Percentiles rank a stretch among this genome's conserved stretches.
phyloP scores from a whole-genome alignment of 2,888 invertebrate species.

The Yponomeuta evonymella region DNA sequence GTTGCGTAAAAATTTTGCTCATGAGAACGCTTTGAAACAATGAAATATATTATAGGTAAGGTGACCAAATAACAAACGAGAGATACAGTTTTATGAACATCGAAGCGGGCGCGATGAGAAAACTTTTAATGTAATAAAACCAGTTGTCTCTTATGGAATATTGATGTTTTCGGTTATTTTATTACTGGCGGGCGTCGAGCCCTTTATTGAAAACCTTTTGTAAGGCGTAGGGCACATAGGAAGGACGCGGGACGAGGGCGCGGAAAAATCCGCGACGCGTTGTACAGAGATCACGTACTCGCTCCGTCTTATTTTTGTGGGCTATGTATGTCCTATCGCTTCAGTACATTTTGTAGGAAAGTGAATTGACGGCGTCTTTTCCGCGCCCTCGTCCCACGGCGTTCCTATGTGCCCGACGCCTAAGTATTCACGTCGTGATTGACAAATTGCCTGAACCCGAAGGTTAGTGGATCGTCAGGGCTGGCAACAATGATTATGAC shows the following conservation, averaged over 20 bases:
- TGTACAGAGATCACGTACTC: no score
- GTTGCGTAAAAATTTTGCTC: not conserved
- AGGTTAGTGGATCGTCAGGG: conserved; percentile 43
- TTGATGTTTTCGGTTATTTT: conserved; percentile 32
- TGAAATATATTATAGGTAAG: not conserved
- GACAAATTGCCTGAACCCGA: conserved; percentile 63
- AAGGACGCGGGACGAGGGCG: no score
- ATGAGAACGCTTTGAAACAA: not conserved
- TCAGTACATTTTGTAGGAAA: no score
- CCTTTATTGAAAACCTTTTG: conserved; percentile 51
- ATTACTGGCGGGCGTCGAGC: conserved; percentile 24
- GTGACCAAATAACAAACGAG: not conserved
- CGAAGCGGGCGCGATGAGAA: not conserved
- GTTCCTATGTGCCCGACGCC: no score
- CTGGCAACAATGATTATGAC: conserved; percentile 49
- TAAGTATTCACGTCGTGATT: conserved; percentile 55
- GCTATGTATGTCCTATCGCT: no score
- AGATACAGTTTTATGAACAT: not conserved
- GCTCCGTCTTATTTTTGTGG: no score
- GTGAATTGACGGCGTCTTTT: no score
- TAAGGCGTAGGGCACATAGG: no score
- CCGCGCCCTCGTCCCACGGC: no score
- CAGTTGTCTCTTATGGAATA: conserved; percentile 30
- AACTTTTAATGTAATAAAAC: not conserved
- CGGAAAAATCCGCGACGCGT: no score